Evolutionary conservation across 2,797 vertebrate species (phyloP).

Genomic region (Adrianichthys oophorus): DNA sequence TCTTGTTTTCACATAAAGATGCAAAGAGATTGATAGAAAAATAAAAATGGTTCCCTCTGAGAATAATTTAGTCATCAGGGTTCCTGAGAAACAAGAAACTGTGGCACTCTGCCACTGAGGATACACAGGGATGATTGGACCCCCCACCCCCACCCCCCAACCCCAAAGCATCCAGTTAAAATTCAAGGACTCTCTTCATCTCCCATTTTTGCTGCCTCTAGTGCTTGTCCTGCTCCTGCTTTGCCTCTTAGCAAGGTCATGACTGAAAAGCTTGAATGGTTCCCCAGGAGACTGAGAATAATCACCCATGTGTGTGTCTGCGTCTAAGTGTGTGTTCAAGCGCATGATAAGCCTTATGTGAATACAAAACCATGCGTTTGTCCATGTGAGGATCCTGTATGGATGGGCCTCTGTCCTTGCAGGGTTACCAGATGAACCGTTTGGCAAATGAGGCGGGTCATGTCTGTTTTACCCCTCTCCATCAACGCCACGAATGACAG

Average conservation of each 20-base stretch:
- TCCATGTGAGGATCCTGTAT: neutral
- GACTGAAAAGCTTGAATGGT: conserved; percentile 64
- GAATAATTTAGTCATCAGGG: conserved; percentile 19
- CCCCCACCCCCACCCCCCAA: conserved; percentile 40
- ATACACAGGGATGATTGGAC: conserved; percentile 53
- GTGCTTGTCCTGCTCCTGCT: conserved; percentile 43
- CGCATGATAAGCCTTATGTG: conserved; percentile 52
- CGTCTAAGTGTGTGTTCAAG: conserved; percentile 43
- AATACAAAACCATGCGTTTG: conserved; percentile 9
- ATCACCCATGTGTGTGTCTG: conserved; percentile 54
- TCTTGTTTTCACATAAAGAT: neutral
- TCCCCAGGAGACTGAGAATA: conserved; percentile 48
- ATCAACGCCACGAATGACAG: conserved; percentile 14
- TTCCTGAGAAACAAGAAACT: conserved; percentile 36
- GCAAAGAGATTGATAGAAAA: neutral
- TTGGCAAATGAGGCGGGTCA: conserved; percentile 12
- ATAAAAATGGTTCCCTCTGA: neutral
- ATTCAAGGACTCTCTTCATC: conserved; percentile 62
- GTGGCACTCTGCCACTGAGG: conserved; percentile 40
- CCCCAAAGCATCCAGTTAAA: conserved; percentile 53
- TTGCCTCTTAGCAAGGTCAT: conserved; percentile 56
- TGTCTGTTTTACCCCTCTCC: conserved; percentile 10
- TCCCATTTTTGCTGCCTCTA: conserved; percentile 38
- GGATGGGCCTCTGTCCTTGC: conserved; percentile 3
- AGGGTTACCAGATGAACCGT: conserved; percentile 21